Evolutionary conservation across 2,797 vertebrate genomes (phyloP), one percentile per base, ranked within the genome.

Genomic region (Cyclura pinguis): DNA sequence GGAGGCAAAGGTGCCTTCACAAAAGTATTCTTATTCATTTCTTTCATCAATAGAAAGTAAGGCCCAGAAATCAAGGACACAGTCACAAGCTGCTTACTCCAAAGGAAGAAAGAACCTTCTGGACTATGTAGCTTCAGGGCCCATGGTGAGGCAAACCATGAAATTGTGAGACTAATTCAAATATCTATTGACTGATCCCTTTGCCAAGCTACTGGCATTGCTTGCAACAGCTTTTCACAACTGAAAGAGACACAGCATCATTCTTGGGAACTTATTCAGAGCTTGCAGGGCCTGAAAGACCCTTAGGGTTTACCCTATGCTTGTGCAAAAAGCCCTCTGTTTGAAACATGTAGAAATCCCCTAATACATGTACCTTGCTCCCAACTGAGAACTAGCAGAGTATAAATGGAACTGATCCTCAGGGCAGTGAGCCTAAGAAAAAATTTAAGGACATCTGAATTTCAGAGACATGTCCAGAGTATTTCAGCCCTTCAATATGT

Each of bases 1-100:
- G 47, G 88, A 88, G 84, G 35, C n/a, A 73, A 57, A 74, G 8
- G 27, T 69, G 80, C 22, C 73, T 94, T 87, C 86, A 87, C n/a
- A 83, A 91, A 57, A 73, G n/a, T 47, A 22, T 83, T n/a, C 47
- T 55, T 8, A 7, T 29, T n/a, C 13, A n/a, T n/a, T 77, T 62
- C n/a, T n/a, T 38, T 77, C 27, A n/a, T 64, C 59, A 38, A 10
- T 9, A 12, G 64, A 81, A 93, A 91, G 35, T 93, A 96, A 96
- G 94, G 94, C 95, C 95, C 96, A 89, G 84, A 93, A 87, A 94
- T 89, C 91, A 88, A 93, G 67, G n/a, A 35, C 18, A 18, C 12
- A 38, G 73, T 38, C 7, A 1, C 35, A 32, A 7, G 32, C 7
- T 22, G 52, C 4, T 35, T 69, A 42, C 55, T 88, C 59, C 62